A percentile compares a stretch with the other conserved stretches of the same genome.
phyloP scores from a whole-genome alignment of 2,113 vertebrate genomes.

The Vombatus ursinus region DNA sequence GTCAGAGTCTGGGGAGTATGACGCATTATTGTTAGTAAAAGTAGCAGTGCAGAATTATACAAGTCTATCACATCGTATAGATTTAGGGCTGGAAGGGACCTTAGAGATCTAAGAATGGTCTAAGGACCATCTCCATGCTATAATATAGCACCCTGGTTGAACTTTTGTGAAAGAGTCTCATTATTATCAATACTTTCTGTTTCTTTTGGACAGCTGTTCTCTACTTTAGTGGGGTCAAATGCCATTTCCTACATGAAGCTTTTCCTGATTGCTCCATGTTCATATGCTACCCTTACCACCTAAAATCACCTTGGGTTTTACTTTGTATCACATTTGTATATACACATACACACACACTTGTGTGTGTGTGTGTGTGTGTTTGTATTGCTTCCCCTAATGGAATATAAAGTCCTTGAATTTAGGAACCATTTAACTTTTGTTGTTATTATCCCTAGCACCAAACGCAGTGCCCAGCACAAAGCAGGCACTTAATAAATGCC shows the following conservation, averaged over 20 bases:
- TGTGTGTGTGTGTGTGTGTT: too few species aligned
- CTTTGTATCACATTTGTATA: too few species aligned
- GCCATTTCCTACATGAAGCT: neutral
- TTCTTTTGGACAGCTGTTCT: constrained; percentile 2
- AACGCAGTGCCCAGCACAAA: too few species aligned
- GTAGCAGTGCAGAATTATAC: neutral
- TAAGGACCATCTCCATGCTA: neutral
- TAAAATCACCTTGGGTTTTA: neutral
- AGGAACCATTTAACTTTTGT: too few species aligned
- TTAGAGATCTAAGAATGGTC: neutral
- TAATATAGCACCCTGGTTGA: neutral
- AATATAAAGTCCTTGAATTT: too few species aligned
- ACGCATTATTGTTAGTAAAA: neutral
- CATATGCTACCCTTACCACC: neutral
- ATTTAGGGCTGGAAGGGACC: neutral
- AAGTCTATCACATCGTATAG: neutral
- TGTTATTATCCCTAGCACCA: too few species aligned
- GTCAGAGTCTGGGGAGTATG: too few species aligned
- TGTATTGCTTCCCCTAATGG: too few species aligned
- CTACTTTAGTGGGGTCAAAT: neutral
- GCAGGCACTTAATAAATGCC: too few species aligned
- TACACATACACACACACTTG: too few species aligned
- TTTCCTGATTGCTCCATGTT: neutral
- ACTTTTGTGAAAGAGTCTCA: neutral
- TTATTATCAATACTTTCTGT: neutral